These are phyloP conservation scores for Brachionichthys hirsutus DNA, from an alignment of 2,113 vertebrate species.

Conservation along the genomic window DNA sequence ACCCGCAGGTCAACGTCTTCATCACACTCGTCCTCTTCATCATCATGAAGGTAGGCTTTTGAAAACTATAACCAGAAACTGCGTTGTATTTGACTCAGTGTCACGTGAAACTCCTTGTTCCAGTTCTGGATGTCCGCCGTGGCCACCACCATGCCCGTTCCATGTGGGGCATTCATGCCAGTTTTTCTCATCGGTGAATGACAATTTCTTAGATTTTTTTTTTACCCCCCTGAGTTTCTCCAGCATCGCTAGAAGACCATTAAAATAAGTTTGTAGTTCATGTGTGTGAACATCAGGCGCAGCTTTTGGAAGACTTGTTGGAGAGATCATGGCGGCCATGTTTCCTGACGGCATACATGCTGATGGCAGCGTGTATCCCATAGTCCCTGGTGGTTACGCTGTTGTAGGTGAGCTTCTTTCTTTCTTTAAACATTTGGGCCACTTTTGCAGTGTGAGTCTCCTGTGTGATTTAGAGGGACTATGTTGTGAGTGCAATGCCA, in stretches of 20 bases:
- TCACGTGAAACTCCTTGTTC: not conserved
- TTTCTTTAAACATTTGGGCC: not conserved
- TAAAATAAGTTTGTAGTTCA: not conserved
- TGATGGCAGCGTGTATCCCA: constrained; percentile 89
- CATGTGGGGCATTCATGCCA: constrained; percentile 97
- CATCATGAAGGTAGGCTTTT: constrained; percentile 90
- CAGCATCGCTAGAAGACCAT: not conserved
- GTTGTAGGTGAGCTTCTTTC: constrained; percentile 87
- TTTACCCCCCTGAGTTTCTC: not conserved
- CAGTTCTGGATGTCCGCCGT: constrained; percentile 99
- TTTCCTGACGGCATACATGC: constrained; percentile 96
- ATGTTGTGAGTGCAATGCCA: not conserved
- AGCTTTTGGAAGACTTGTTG: constrained; percentile 93
- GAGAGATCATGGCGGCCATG: constrained; percentile 95
- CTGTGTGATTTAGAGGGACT: too few species aligned
- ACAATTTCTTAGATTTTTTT: not conserved
- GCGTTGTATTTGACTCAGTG: not conserved
- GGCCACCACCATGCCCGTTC: constrained; percentile 97
- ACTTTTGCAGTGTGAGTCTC: too few species aligned
- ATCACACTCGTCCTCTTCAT: constrained; percentile 95
- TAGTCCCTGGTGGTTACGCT: constrained; percentile 95
- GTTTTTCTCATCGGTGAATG: constrained; percentile 96
- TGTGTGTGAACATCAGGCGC: constrained; percentile 80
- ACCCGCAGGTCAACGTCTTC: constrained; percentile 91
- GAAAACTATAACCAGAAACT: not conserved